A percentile compares a stretch with the other conserved stretches of the same genome.
Evolutionary conservation across 1,140 invertebrate species (phyloP).

Genomic region (Drosophila pseudoananassae): DNA sequence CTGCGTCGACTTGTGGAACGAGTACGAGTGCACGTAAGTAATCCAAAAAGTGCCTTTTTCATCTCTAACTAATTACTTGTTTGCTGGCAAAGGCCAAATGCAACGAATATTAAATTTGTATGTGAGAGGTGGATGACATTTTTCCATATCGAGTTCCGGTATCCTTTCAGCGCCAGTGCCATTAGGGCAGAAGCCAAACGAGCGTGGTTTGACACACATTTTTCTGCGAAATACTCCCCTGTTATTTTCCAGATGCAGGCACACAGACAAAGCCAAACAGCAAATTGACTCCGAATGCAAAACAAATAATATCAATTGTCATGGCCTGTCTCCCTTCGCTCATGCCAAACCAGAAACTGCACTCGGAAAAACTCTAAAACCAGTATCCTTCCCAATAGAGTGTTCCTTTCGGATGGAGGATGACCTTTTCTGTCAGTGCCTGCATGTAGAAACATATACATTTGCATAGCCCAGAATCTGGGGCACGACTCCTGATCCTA

Average conservation of each 20-base stretch:
- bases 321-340: conserved; percentile 30
- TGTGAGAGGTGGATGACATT: not conserved
- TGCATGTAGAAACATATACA: conserved; percentile 3
- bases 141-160: not conserved
- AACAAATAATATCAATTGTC: conserved; percentile 81
- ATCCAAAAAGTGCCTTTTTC: not conserved
- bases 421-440: conserved; percentile 7
- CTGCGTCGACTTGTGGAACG: conserved; percentile 89
- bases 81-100: not conserved
- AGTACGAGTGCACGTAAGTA: conserved; percentile 89
- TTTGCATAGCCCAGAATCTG: conserved; percentile 31
- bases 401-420: not conserved
- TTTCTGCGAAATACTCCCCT: not conserved
- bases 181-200: not conserved
- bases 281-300: conserved; percentile 57
- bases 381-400: not conserved
- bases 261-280: conserved; percentile 31
- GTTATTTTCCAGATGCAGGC: conserved; percentile 25
- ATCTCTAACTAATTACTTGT: not conserved
- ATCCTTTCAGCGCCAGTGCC: not conserved
- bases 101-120: not conserved
- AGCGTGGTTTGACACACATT: not conserved
- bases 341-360: conserved; percentile 4
- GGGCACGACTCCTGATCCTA: conserved; percentile 51
- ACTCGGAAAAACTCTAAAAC: not conserved